A percentile compares a stretch with the other conserved stretches of the same genome.
phyloP scores from a whole-genome alignment of 2,113 vertebrate genomes.

The Calcarius ornatus region DNA sequence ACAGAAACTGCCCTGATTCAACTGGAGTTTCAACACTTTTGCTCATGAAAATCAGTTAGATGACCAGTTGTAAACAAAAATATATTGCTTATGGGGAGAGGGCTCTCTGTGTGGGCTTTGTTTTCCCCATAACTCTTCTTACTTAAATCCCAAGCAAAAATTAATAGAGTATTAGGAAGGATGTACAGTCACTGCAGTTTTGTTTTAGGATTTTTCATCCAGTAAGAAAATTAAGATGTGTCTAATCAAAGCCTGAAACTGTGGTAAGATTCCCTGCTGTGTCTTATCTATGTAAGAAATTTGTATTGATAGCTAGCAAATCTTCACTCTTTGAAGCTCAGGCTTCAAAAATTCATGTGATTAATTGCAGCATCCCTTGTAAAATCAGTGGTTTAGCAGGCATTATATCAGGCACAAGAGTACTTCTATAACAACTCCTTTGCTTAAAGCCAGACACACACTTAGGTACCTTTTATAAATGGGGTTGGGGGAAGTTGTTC shows the following conservation, averaged over 20 bases:
- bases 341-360: not conserved
- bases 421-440: not conserved
- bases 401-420: not conserved
- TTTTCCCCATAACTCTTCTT: not conserved
- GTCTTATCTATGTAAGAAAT: not conserved
- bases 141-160: conserved; percentile 1
- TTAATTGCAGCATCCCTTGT: not conserved
- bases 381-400: not conserved
- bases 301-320: not conserved
- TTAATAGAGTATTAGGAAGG: not conserved
- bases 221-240: not conserved
- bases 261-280: not conserved
- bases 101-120: not conserved
- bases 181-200: not conserved
- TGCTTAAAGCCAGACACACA: not conserved
- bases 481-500: not conserved
- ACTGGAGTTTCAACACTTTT: not conserved
- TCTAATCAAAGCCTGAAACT: not conserved
- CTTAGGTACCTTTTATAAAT: not conserved
- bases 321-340: not conserved
- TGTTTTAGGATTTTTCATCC: not conserved
- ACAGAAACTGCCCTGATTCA: not conserved
- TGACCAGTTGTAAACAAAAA: not conserved
- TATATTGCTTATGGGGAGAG: not conserved
- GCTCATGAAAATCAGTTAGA: not conserved